These are phyloP conservation scores for Leucophora obtusa DNA, from an alignment of 2,888 invertebrate species.

Conservation along the genomic window DNA sequence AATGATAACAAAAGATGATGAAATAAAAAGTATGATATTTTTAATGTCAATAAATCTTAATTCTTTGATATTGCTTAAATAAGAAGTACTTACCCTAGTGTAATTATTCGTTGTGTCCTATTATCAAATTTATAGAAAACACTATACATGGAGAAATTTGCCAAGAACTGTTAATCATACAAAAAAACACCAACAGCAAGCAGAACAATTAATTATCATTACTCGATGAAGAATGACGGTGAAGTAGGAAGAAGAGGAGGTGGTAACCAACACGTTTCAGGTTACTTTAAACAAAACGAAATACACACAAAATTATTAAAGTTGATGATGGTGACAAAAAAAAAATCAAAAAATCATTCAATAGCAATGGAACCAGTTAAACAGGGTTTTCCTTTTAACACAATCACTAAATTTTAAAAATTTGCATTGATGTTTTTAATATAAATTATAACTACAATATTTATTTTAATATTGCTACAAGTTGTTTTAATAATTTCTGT, in stretches of 20 bases:
- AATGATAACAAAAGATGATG: too few relatives aligned
- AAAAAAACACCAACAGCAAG: not conserved
- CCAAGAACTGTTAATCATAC: constrained; percentile 46
- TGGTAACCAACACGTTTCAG: constrained; percentile 10
- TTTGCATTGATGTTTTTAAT: not conserved
- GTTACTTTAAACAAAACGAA: not conserved
- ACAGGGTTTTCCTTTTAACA: constrained; percentile 26
- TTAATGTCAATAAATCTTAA: too few relatives aligned
- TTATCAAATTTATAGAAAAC: constrained; percentile 59
- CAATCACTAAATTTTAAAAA: not conserved
- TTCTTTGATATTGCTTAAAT: too few relatives aligned
- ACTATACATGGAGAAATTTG: constrained; percentile 57
- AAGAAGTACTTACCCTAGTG: constrained; percentile 55
- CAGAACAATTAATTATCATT: constrained; percentile 26
- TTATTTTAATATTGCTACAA: not conserved
- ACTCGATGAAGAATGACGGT: constrained; percentile 12
- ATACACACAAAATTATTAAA: not conserved
- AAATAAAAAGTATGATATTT: too few relatives aligned
- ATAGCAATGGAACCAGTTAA: constrained; percentile 47
- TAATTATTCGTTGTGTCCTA: constrained; percentile 54
- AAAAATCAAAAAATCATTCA: not conserved
- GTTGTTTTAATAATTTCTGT: not conserved
- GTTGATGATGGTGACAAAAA: constrained; percentile 32
- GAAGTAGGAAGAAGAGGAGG: constrained; percentile 6
- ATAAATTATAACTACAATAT: constrained; percentile 3